Evolutionary conservation across 2,797 vertebrate genomes (phyloP).

Genomic region (Hylomyscus alleni): DNA sequence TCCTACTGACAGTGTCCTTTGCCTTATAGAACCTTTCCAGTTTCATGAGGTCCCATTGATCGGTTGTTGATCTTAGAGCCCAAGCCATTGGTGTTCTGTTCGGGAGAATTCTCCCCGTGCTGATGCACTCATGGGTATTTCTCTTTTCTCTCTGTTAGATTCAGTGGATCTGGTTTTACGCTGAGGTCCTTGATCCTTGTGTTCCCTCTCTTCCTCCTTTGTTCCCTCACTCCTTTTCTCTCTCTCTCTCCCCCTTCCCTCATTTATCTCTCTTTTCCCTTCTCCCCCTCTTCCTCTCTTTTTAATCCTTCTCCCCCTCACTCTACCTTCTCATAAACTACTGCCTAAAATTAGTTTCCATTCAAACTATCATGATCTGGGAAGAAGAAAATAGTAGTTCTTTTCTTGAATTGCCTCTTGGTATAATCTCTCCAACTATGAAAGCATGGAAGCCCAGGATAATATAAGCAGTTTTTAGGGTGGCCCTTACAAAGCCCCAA

Average conservation of each 20-base stretch:
- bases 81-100: neutral
- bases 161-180: neutral
- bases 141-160: neutral
- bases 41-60: neutral
- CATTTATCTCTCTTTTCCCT: neutral
- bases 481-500: neutral
- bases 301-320: neutral
- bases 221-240: neutral
- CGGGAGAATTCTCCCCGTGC: neutral
- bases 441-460: neutral
- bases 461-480: neutral
- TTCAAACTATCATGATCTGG: neutral
- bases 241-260: neutral
- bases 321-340: neutral
- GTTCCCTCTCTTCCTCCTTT: neutral
- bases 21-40: neutral
- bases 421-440: neutral
- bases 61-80: neutral
- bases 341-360: neutral
- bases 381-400: slow-evolving; percentile 48
- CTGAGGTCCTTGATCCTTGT: neutral
- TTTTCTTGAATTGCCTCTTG: neutral
- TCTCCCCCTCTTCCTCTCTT: neutral
- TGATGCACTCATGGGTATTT: rapidly evolving
- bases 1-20: neutral